phyloP scores from a whole-genome alignment of 2,797 vertebrate genomes.

The Oreochromis mossambicus region DNA sequence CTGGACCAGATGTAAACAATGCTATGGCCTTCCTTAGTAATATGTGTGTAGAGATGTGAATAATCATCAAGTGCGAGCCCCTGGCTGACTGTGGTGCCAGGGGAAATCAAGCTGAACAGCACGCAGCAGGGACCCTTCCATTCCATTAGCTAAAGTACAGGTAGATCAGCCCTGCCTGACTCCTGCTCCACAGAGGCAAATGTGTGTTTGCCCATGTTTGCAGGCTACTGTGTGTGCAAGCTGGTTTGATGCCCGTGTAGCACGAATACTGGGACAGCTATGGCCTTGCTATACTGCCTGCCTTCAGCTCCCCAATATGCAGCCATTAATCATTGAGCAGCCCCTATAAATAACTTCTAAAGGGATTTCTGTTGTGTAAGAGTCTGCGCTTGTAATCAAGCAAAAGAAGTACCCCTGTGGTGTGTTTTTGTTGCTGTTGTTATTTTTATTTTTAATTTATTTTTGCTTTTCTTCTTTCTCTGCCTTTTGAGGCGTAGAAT shows the following conservation, averaged over 20 bases:
- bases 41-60: conserved; percentile 23
- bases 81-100: not conserved
- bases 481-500: conserved; percentile 16
- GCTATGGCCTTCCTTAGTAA: not conserved
- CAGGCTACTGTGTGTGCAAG: not conserved
- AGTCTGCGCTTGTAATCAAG: conserved; percentile 16
- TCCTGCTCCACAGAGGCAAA: conserved; percentile 17
- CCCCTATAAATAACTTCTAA: conserved; percentile 27
- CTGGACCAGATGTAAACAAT: conserved; percentile 4
- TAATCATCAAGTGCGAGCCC: conserved; percentile 7
- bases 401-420: conserved; percentile 13
- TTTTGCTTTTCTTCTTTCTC: not conserved
- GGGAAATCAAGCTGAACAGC: conserved; percentile 52
- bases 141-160: conserved; percentile 60
- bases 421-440: not conserved
- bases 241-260: not conserved
- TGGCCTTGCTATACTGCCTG: conserved; percentile 20
- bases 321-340: conserved; percentile 47
- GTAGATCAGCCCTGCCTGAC: conserved; percentile 26
- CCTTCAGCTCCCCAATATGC: conserved; percentile 16
- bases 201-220: not conserved
- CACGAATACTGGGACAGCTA: conserved; percentile 4
- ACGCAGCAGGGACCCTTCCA: conserved; percentile 44
- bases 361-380: conserved; percentile 15
- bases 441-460: not conserved